phyloP scores from a whole-genome alignment of 2,888 invertebrate species.

The Acleris literana region DNA sequence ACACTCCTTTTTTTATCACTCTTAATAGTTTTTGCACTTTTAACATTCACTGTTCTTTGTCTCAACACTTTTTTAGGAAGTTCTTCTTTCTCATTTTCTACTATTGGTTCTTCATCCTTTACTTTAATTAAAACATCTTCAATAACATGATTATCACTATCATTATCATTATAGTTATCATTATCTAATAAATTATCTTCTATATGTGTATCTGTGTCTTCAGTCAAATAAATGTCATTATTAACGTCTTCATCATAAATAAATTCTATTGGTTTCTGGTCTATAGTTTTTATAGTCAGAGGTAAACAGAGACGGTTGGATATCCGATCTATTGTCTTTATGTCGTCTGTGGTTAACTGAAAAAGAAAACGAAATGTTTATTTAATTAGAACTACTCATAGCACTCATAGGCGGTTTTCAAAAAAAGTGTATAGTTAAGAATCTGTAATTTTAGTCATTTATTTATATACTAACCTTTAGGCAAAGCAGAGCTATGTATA shows the following conservation, averaged over 20 bases:
- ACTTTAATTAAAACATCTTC: slow-evolving; percentile 17
- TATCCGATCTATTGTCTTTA: slow-evolving; percentile 30
- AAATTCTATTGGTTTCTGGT: slow-evolving; percentile 7
- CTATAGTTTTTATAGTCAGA: slow-evolving; percentile 8
- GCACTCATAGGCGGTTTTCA: no score
- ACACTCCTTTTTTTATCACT: slow-evolving; percentile 6
- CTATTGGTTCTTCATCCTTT: neutral
- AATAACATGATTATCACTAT: slow-evolving; percentile 6
- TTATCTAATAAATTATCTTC: neutral
- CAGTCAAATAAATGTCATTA: neutral
- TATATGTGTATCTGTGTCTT: neutral
- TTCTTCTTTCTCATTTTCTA: slow-evolving; percentile 1
- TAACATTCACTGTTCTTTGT: slow-evolving; percentile 15
- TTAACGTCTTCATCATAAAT: slow-evolving; percentile 5
- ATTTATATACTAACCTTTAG: no score
- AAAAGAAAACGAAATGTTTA: neutral
- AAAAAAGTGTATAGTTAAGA: no score
- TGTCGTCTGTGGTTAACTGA: slow-evolving; percentile 31
- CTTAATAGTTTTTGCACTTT: neutral
- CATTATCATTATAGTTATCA: slow-evolving; percentile 1
- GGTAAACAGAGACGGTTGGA: slow-evolving; percentile 15
- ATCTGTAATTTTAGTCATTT: no score
- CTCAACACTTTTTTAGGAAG: slow-evolving; percentile 20
- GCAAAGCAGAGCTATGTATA: no score
- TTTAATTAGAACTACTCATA: no score